Evolutionary conservation across 2,888 invertebrate genomes (phyloP).

Genomic region (Holacanthella duospinosa): DNA sequence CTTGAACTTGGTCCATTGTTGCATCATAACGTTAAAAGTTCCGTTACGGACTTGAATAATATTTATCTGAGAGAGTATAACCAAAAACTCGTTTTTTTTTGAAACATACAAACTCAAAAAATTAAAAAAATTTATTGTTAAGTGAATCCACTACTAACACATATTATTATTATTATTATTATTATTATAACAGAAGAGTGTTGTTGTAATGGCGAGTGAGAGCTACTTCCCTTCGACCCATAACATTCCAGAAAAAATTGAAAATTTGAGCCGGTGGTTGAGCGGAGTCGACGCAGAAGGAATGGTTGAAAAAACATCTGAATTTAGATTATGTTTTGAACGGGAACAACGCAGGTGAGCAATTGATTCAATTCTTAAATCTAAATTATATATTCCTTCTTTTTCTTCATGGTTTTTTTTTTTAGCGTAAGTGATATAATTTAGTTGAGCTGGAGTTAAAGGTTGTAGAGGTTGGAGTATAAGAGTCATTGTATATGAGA

Average conservation of each 20-base stretch:
- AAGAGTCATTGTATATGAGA: not conserved
- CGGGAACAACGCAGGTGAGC: not conserved
- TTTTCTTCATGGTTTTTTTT: not conserved
- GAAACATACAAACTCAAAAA: too few species aligned
- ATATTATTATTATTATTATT: too few species aligned
- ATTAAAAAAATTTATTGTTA: too few species aligned
- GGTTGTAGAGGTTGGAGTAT: not conserved
- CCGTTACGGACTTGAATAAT: too few species aligned
- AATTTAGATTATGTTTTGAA: not conserved
- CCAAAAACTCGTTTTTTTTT: too few species aligned
- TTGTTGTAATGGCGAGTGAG: too few species aligned
- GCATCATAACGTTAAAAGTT: too few species aligned
- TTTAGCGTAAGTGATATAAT: not conserved
- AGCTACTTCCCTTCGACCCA: not conserved
- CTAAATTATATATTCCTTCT: not conserved
- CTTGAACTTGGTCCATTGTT: too few species aligned
- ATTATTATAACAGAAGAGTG: too few species aligned
- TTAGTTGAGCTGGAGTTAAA: not conserved
- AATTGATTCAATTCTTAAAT: not conserved
- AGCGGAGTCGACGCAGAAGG: too few species aligned
- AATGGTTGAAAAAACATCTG: not conserved
- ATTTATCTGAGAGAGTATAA: too few species aligned
- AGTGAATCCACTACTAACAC: too few species aligned
- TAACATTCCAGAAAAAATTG: slow-evolving; percentile 31
- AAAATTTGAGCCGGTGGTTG: slow-evolving; percentile 32